Conservation (phyloP, 1,140 invertebrate species). For the Drosophila malerkotliana region DNA sequence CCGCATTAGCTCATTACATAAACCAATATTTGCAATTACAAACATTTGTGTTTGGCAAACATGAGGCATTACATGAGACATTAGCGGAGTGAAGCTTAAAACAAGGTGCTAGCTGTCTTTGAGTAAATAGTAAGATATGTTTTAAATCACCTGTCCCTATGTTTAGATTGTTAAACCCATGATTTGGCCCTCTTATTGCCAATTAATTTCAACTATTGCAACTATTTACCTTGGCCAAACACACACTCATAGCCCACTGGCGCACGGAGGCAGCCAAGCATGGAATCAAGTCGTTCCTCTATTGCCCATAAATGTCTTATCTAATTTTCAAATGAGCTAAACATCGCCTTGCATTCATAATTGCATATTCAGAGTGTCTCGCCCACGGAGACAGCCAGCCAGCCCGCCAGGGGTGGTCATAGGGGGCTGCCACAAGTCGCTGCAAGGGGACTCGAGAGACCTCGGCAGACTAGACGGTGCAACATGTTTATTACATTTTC, state of each 20-base stretch:
- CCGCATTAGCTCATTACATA: not conserved
- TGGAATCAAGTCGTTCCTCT: slow-evolving; percentile 63
- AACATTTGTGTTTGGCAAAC: not conserved
- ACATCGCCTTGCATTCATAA: slow-evolving; percentile 75
- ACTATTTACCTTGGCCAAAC: slow-evolving; percentile 4
- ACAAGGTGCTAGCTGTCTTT: no score
- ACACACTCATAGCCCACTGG: not conserved
- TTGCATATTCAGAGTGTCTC: slow-evolving; percentile 75
- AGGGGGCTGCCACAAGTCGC: not conserved
- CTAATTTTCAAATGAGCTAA: slow-evolving; percentile 77
- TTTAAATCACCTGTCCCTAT: no score
- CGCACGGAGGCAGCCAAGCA: slow-evolving; percentile 16
- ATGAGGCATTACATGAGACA: not conserved
- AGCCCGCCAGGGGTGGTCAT: not conserved
- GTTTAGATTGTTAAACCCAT: not conserved
- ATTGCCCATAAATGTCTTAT: slow-evolving; percentile 69
- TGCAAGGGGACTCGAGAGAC: not conserved
- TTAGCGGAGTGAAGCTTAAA: no score
- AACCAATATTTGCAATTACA: not conserved
- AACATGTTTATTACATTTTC: slow-evolving; percentile 81
- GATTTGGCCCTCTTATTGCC: no score
- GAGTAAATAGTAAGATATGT: no score
- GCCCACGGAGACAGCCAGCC: slow-evolving; percentile 41
- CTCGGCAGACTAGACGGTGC: slow-evolving; percentile 29
- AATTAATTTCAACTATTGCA: not conserved